Evolutionary conservation across 2,888 invertebrate genomes (phyloP), one percentile per base, ranked within the genome.

Genomic region (Caenorhabditis zanzibari): DNA sequence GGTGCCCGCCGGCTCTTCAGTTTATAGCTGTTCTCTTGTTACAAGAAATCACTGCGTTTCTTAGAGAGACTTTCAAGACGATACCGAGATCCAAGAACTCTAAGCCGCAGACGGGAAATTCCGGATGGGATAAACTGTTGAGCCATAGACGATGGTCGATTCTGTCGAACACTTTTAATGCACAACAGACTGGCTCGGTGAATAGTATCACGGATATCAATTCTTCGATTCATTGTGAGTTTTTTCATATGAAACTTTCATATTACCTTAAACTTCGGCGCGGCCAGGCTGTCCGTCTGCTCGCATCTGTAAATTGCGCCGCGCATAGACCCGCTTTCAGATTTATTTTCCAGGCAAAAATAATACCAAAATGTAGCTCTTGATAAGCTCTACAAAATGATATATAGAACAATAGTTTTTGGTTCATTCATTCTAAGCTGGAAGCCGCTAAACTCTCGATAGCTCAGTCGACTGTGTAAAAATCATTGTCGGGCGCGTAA

Each of bases 1-100:
- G 95, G 84, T 98, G 98, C 92, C 94, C 94, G 2, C 93, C 93
- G 83, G 94, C 94, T 0, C 94, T 99, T 66, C 95, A 97, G 91
- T 94, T 98, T 88, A 95, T 98, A 59, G 98, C 98, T 2, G 98
- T 98, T 92, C 95, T 96, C 75, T 94, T 99, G 24, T 94, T 99
- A n/a, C 95, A 96, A 92, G 99, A 99, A 94, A 97, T 99, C 77
- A 98, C 99, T 0, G 95, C 97, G 0, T 99, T 98, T 93, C 94
- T 99, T 71, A 94, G 99, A 19, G 99, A 99, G 93, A 97, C 97
- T 0, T 98, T 98, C 93, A 96, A 96, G 92, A 93, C 93, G 82
- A 92, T 95, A 58, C 94, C 94, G 0, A 84, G 92, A 14, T 87
- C 89, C 12, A 88, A 88, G 66, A 84, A 79, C 44, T 83, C 84